Percentiles rank a stretch among this genome's conserved stretches.
Evolutionary conservation across 2,888 invertebrate species (phyloP).

Genomic region (Drosophila quasianomalipes): DNA sequence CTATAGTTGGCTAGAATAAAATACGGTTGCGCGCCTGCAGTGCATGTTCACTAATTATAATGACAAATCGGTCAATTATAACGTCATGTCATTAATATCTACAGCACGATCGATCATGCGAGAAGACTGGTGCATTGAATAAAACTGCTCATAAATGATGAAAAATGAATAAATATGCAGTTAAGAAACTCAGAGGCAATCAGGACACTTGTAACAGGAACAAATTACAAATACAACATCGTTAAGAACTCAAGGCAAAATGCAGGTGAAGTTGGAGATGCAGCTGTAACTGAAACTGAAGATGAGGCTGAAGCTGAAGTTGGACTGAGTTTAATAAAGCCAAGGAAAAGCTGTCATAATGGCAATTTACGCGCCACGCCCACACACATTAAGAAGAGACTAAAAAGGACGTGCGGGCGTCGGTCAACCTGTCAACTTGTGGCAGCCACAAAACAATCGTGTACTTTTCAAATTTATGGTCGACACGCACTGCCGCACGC

Average conservation of each 20-base stretch:
- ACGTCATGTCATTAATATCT: slow-evolving; percentile 78
- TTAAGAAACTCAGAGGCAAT: slow-evolving; percentile 29
- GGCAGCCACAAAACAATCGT: slow-evolving; percentile 51
- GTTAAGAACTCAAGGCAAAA: slow-evolving; percentile 51
- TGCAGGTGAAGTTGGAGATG: slow-evolving; percentile 36
- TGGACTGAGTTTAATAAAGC: slow-evolving; percentile 58
- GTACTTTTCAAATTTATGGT: slow-evolving; percentile 77
- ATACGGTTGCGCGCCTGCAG: slow-evolving; percentile 19
- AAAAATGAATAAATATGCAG: slow-evolving; percentile 28
- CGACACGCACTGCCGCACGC: slow-evolving; percentile 73
- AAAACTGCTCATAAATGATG: slow-evolving; percentile 70
- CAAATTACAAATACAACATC: slow-evolving; percentile 45
- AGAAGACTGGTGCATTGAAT: slow-evolving; percentile 72
- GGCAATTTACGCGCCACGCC: slow-evolving; percentile 70
- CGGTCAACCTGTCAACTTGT: slow-evolving; percentile 70
- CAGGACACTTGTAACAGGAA: slow-evolving; percentile 47
- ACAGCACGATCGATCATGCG: slow-evolving; percentile 70
- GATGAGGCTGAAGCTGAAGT: slow-evolving; percentile 13
- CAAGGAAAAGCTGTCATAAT: slow-evolving; percentile 69
- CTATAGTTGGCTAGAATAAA: slow-evolving; percentile 20
- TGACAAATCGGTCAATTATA: slow-evolving; percentile 81
- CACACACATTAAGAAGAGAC: slow-evolving; percentile 71
- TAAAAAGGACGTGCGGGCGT: slow-evolving; percentile 75
- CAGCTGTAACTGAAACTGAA: slow-evolving; percentile 3
- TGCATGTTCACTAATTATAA: slow-evolving; percentile 75